Conservation (phyloP, 1,140 invertebrate species). For the Kradibia gibbosae region DNA sequence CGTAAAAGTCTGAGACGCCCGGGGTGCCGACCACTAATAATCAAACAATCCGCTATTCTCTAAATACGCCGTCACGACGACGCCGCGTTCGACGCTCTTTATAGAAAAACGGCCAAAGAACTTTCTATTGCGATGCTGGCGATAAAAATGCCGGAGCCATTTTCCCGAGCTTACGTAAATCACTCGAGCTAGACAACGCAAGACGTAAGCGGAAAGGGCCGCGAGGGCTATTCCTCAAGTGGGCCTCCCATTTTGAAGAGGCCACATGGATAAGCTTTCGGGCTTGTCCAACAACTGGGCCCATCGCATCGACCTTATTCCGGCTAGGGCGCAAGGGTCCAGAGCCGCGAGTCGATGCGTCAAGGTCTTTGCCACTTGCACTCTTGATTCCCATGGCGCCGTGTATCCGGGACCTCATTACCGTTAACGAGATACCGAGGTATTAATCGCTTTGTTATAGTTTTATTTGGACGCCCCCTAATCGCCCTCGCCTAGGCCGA, state of each 20-base stretch:
- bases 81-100: neutral
- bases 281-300: neutral
- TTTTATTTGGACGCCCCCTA: conserved; percentile 16
- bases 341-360: conserved; percentile 1
- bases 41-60: neutral
- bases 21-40: neutral
- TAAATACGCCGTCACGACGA: neutral
- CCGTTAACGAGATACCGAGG: conserved; percentile 11
- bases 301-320: conserved; percentile 33
- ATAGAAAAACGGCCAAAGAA: neutral
- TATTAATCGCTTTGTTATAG: conserved; percentile 23
- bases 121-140: neutral
- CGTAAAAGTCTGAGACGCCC: neutral
- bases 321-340: conserved; percentile 18
- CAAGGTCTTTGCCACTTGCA: conserved; percentile 42
- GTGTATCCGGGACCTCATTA: conserved; percentile 40
- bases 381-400: conserved; percentile 41
- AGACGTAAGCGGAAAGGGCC: neutral
- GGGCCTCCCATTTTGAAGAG: neutral
- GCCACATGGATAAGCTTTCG: neutral
- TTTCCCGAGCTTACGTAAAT: neutral
- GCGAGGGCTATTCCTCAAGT: neutral
- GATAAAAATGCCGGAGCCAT: neutral
- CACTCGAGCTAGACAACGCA: too few relatives aligned
- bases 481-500: neutral